Conservation (phyloP, 2,113 vertebrate genomes). For the Chelonoidis abingdonii region DNA sequence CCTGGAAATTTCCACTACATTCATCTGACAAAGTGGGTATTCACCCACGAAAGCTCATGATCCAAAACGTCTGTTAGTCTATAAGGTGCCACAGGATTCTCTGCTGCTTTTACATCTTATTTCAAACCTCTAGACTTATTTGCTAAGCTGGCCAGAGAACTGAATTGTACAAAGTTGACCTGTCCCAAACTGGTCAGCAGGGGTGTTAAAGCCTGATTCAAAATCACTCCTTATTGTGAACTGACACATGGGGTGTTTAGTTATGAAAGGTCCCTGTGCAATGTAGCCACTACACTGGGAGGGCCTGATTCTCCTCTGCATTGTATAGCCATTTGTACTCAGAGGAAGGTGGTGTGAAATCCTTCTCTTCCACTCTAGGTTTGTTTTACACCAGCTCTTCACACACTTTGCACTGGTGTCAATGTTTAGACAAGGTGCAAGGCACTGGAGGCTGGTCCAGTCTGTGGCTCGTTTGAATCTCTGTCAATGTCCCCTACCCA, state of each 20-base stretch:
- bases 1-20: too few relatives aligned
- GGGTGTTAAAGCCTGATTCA: not conserved
- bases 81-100: too few relatives aligned
- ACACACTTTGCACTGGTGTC: not conserved
- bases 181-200: not conserved
- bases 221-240: not conserved
- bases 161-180: not conserved
- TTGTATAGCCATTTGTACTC: not conserved
- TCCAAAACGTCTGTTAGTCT: too few relatives aligned
- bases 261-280: not conserved
- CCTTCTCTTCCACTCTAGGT: not conserved
- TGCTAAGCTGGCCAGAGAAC: not conserved
- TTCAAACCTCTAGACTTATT: not conserved
- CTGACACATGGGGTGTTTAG: not conserved
- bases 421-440: not conserved
- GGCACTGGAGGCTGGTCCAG: not conserved
- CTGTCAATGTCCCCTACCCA: not conserved
- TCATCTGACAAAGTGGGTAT: too few relatives aligned
- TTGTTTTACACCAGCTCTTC: not conserved
- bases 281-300: not conserved
- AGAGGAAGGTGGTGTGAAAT: not conserved
- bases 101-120: not conserved
- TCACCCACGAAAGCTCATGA: too few relatives aligned
- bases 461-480: not conserved
- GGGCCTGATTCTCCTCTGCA: not conserved